Evolutionary conservation across 2,888 invertebrate genomes (phyloP).

Genomic region (Andrena bicolor): DNA sequence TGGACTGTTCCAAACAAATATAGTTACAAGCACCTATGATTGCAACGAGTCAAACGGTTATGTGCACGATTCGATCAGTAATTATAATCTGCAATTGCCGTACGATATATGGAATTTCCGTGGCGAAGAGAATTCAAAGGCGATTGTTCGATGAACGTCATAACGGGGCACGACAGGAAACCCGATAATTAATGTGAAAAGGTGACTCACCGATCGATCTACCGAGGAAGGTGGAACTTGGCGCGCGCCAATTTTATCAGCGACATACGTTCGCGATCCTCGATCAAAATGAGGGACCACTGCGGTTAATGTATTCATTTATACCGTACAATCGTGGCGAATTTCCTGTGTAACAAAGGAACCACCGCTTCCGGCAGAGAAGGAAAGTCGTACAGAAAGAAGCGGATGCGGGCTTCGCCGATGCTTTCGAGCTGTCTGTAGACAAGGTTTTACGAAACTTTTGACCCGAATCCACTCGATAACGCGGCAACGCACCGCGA

Average conservation of each 20-base stretch:
- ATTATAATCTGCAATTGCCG: slow-evolving; percentile 32
- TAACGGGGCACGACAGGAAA: slow-evolving; percentile 50
- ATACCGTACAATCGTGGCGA: slow-evolving; percentile 22
- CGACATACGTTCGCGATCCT: slow-evolving; percentile 18
- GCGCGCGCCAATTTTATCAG: slow-evolving; percentile 37
- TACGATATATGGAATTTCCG: slow-evolving; percentile 40
- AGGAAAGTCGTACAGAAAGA: slow-evolving; percentile 1
- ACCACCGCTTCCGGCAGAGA: slow-evolving; percentile 43
- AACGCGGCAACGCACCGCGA: slow-evolving; percentile 41
- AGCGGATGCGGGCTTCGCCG: slow-evolving; percentile 36
- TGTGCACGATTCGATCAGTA: slow-evolving; percentile 14
- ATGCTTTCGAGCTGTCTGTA: slow-evolving; percentile 32
- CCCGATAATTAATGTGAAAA: slow-evolving; percentile 55
- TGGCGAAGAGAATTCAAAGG: slow-evolving; percentile 32
- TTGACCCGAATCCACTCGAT: slow-evolving; percentile 55
- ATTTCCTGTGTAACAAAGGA: slow-evolving; percentile 36
- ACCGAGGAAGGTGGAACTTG: slow-evolving; percentile 29
- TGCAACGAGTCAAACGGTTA: not conserved
- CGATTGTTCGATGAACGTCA: slow-evolving; percentile 43
- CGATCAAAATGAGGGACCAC: slow-evolving; percentile 36
- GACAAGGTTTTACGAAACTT: slow-evolving; percentile 36
- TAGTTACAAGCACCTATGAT: not conserved
- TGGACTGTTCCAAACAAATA: not conserved
- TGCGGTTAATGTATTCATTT: slow-evolving; percentile 48
- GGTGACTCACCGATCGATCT: slow-evolving; percentile 60